phyloP scores from a whole-genome alignment of 2,797 vertebrate genomes.

The Dromococcyx pavoninus region DNA sequence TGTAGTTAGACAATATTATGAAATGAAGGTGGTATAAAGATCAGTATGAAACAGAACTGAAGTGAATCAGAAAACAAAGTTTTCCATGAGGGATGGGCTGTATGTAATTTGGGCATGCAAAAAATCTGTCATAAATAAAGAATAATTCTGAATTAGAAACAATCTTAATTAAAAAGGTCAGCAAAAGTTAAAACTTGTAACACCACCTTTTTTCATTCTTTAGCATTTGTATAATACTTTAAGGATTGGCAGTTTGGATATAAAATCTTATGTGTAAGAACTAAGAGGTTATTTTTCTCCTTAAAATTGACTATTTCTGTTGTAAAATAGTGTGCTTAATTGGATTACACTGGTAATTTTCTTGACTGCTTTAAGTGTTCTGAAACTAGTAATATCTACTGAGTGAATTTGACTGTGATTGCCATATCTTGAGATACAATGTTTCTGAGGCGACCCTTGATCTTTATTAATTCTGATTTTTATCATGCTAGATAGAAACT shows the following conservation, averaged over 20 bases:
- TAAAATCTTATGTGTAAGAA: neutral
- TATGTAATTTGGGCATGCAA: neutral
- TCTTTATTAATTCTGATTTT: neutral
- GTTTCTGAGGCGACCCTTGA: neutral
- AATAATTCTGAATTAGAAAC: neutral
- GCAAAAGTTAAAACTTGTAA: neutral
- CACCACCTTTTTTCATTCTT: rapidly evolving
- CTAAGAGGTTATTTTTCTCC: neutral
- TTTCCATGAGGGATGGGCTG: neutral
- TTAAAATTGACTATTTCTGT: neutral
- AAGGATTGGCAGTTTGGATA: neutral
- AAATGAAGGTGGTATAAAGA: neutral
- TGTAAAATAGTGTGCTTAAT: neutral
- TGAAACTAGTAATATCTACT: neutral
- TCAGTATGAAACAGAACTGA: neutral
- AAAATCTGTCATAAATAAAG: neutral
- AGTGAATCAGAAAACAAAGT: neutral
- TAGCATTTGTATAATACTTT: neutral
- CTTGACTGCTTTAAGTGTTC: neutral
- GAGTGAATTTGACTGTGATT: neutral
- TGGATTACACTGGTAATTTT: neutral
- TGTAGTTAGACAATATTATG: neutral
- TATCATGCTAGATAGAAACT: neutral
- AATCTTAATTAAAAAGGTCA: neutral
- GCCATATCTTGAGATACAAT: neutral